Percentiles rank a stretch among this genome's conserved stretches.
Evolutionary conservation across 2,888 invertebrate species (phyloP).

Genomic region (Coecobrya sp.): DNA sequence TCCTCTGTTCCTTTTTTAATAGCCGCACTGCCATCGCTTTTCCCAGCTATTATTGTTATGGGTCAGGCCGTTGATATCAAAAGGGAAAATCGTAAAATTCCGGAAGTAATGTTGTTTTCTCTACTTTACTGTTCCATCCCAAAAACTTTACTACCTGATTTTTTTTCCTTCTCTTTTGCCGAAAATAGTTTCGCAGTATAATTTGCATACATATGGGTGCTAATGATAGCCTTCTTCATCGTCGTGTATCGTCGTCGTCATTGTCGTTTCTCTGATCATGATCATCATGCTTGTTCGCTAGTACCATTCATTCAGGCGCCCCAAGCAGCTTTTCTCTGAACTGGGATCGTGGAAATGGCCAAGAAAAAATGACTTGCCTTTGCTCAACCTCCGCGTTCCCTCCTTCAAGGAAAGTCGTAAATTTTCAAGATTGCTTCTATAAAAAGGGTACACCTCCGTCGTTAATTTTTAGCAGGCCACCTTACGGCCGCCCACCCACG

Average conservation of each 20-base stretch:
- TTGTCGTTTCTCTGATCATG: slow-evolving; percentile 6
- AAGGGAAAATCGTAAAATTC: slow-evolving; percentile 71
- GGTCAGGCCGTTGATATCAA: slow-evolving; percentile 55
- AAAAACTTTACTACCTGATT: not conserved
- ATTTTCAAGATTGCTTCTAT: slow-evolving; percentile 62
- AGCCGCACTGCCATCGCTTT: slow-evolving; percentile 14
- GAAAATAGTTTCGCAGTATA: slow-evolving; percentile 60
- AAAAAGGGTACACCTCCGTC: slow-evolving; percentile 73
- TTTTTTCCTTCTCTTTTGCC: not conserved
- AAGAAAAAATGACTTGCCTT: not conserved
- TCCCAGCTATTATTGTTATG: slow-evolving; percentile 44
- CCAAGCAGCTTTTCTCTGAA: not conserved
- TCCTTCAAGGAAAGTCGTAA: slow-evolving; percentile 72
- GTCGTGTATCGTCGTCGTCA: slow-evolving; percentile 38
- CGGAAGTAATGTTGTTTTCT: slow-evolving; percentile 70
- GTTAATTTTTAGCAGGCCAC: slow-evolving; percentile 71
- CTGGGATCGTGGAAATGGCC: not conserved
- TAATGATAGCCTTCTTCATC: slow-evolving; percentile 75
- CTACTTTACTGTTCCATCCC: slow-evolving; percentile 58
- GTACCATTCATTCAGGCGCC: too few species aligned
- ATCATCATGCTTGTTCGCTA: not conserved
- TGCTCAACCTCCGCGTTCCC: not conserved
- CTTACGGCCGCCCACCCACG: slow-evolving; percentile 71
- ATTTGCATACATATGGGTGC: slow-evolving; percentile 77
- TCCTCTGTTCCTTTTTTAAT: not conserved